phyloP scores from a whole-genome alignment of 2,113 vertebrate species.

The zebrafish (Danio rerio) region GRCz12tu NC_133184.1:11108001-11108500 shows the following conservation, averaged over 20 bases:
- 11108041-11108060: no score
- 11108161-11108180: conserved; percentile 2
- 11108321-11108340: conserved; percentile 32
- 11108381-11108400: conserved; percentile 48
- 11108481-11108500: conserved; percentile 52
- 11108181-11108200: conserved; percentile 14
- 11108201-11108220: neutral
- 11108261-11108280: conserved; percentile 11
- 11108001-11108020: no score
- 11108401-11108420: conserved; percentile 44
- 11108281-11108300: conserved; percentile 2
- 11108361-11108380: conserved; percentile 42
- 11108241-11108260: neutral
- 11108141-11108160: neutral
- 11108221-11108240: neutral
- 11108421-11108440: conserved; percentile 45
- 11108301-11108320: conserved; percentile 25
- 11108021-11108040: no score
- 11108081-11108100: no score
- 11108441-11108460: conserved; percentile 59
- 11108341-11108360: conserved; percentile 38
- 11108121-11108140: neutral
- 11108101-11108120: neutral
- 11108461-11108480: conserved; percentile 69
- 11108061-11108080: no score